Base-by-base conservation (phyloP, 2,113 vertebrate genomes). In the Anarhynchus alexandrinus region DNA sequence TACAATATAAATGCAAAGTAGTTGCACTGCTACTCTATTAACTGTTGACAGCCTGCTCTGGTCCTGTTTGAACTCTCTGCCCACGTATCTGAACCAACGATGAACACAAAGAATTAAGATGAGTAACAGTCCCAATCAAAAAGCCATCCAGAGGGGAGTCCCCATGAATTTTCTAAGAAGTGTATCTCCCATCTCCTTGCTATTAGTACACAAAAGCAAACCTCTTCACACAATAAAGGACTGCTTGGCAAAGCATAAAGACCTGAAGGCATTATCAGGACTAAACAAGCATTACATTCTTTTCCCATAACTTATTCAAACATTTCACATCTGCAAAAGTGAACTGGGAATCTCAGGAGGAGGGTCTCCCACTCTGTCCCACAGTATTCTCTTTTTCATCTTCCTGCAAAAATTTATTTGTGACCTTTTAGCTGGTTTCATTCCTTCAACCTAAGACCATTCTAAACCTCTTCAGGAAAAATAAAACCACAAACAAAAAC, bases 1-100 rank as follows among this genome's bases (percentile, higher is more conserved):
- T n/a, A 89, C 89, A 94, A 95, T 95, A 96, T 88, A 97, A 96
- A 97, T 93, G 93, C 91, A 96, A 97, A 96, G 93, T 38, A 95
- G 70, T 30, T 42, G 78, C 70, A 30, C 81, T 85, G 82, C 82
- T 67, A 55, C 82, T 93, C 54, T 72, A 54, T 93, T 94, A 95
- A 95, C 95, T 73, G 78, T 86, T 97, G 84, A 51, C 94, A 89
- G 89, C 42, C 93, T 79, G 88, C 66, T 45, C 93, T 94, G 90
- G 54, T 93, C 65, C 36, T 32, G 2, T 47, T 69, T 74, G 77
- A 91, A 64, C 58, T 22, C 42, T 45, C 87, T 93, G 90, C 73
- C 74, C 62, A n/a, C 13, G 25, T 17, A 62, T 4, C 61, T 54
- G 58, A 76, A 62, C 59, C 62, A 55, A 15, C 2, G 3, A 21